Base-by-base conservation (phyloP, 1,140 invertebrate species). In the Brachystomella parvula region DNA sequence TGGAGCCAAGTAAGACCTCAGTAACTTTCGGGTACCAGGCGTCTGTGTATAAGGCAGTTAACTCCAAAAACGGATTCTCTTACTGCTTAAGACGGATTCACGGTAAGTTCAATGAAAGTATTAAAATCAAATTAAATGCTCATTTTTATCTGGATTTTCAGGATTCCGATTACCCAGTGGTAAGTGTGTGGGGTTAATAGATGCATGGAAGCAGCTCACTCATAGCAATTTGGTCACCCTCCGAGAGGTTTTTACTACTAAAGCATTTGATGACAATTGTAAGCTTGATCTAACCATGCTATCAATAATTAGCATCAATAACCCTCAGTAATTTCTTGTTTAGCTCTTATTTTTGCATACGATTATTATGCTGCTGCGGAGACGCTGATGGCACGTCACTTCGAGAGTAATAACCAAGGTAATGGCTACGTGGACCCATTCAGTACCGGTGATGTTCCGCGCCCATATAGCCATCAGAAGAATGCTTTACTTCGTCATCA, bases 241-340 rank as follows among this genome's bases (percentile, higher is more conserved):
- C 44, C 84, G 89, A 76, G 92, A 96, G 79, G 89, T 93, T 63
- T 97, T 98, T 79, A 92, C 92, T 15, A 96, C 94, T 35, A 95
- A 95, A 81, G 88, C 88, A 39, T 97, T 97, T 81, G 89, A 90
- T 75, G 95, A 97, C 83, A 89, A 91, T 81, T 96, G 91, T 94
- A 79, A 83, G 88, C 86, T 75, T 17, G 1, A 29, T 58, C 44
- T 12, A 19, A 9, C 35, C 35, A 9, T 39, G n/a, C n/a, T n/a
- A 30, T 17, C 21, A 60, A 26, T 44, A 32, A 33, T 56, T 56
- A 9, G 21, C 21, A 15, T 56, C 12, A 24, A 56, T 2, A 31
- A 15, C 28, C 28, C 21, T 53, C 47, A 31, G 64, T 66, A 62
- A 61, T 63, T 61, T 71, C 58, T 44, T 30, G 73, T 68, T 75